A percentile compares a stretch with the other conserved stretches of the same genome.
phyloP scores from a whole-genome alignment of 2,113 vertebrate species.

The Anas platyrhynchos region DNA sequence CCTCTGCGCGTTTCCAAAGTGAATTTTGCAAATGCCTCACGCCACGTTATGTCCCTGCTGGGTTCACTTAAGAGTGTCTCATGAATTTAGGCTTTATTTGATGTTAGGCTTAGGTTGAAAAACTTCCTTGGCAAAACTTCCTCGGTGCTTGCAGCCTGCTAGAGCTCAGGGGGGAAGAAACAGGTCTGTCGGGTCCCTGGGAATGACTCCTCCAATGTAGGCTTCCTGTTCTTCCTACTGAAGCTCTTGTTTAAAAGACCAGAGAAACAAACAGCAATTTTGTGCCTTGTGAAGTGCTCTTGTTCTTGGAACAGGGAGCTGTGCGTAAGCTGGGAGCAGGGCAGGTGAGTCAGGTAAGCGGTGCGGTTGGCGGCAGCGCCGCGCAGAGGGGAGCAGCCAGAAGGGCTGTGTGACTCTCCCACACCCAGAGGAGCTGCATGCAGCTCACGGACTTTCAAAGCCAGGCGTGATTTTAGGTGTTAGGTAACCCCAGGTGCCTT shows the following conservation, averaged over 20 bases:
- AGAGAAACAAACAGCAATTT: neutral
- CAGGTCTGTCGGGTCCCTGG: neutral
- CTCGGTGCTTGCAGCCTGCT: neutral
- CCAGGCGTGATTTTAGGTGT: neutral
- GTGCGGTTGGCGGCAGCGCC: neutral
- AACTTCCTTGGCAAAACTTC: slow-evolving; percentile 1
- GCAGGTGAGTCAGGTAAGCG: neutral
- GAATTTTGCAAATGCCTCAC: neutral
- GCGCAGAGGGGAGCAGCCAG: neutral
- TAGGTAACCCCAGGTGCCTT: neutral
- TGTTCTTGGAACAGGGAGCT: neutral
- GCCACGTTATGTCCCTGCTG: neutral
- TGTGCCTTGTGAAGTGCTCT: neutral
- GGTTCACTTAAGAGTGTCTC: neutral
- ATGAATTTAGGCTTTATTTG: slow-evolving; percentile 5
- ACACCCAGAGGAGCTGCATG: neutral
- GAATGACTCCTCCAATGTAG: neutral
- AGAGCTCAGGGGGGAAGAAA: neutral
- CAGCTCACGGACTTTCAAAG: neutral
- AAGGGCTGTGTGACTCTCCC: fast-evolving
- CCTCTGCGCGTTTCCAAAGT: neutral
- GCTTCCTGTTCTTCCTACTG: neutral
- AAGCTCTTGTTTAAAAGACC: neutral
- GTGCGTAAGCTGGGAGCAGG: neutral
- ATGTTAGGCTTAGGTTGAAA: neutral